Evolutionary conservation across 2,888 invertebrate species (phyloP).

Genomic region (Chouioia cunea): DNA sequence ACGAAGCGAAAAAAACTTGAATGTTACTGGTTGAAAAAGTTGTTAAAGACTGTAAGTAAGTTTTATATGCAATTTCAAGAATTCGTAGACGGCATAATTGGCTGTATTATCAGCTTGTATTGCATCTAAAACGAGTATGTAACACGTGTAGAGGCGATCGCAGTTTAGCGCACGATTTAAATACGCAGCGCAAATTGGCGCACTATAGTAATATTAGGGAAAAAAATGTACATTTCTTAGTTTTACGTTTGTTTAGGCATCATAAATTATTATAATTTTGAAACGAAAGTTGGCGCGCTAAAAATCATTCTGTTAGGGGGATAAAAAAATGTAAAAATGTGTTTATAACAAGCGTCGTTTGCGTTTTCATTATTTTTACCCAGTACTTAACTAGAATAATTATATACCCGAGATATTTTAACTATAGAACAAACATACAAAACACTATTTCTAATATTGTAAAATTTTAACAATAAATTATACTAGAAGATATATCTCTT

Average conservation of each 20-base stretch:
- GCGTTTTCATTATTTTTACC: constrained; percentile 9
- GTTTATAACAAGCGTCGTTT: constrained; percentile 20
- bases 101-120: constrained; percentile 17
- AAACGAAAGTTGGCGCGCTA: not conserved
- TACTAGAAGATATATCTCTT: not conserved
- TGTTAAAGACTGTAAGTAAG: not conserved
- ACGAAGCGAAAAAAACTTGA: not conserved
- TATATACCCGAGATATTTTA: not conserved
- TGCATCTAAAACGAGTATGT: not conserved
- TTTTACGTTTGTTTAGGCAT: constrained; percentile 10
- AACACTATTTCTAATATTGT: not conserved
- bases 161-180: not conserved
- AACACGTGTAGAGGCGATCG: not conserved
- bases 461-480: constrained; percentile 24
- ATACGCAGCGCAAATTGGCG: not conserved
- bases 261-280: constrained; percentile 25
- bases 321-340: constrained; percentile 12
- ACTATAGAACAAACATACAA: too few relatives aligned
- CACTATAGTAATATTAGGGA: constrained; percentile 1
- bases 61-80: constrained; percentile 17
- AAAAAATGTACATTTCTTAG: constrained; percentile 37
- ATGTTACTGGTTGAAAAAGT: constrained; percentile 10
- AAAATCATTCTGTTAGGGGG: constrained; percentile 1
- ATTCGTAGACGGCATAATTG: constrained; percentile 12
- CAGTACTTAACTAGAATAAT: constrained; percentile 24